phyloP scores from a whole-genome alignment of 2,797 vertebrate genomes.

The Falco cherrug region DNA sequence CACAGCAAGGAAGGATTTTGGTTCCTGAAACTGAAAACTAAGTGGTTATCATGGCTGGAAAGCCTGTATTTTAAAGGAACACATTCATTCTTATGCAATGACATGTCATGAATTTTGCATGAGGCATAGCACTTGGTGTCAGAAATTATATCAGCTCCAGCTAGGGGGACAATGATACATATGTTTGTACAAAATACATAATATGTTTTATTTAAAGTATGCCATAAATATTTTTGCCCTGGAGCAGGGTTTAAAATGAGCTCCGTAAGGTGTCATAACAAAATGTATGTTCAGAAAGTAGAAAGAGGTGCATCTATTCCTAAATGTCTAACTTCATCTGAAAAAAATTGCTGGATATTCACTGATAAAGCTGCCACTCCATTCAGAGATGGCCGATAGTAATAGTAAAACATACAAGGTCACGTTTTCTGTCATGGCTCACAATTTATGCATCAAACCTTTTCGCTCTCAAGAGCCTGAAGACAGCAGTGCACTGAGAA shows the following conservation, averaged over 20 bases:
- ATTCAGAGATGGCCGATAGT: background rate
- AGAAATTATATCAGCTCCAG: constrained; percentile 76
- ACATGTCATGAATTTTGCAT: constrained; percentile 76
- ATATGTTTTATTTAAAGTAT: constrained; percentile 80
- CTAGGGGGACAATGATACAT: constrained; percentile 76
- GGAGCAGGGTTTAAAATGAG: constrained; percentile 74
- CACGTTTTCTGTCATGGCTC: background rate
- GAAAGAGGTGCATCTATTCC: constrained; percentile 54
- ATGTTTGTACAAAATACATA: constrained; percentile 79
- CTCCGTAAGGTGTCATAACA: constrained; percentile 53
- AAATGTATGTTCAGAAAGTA: constrained; percentile 55
- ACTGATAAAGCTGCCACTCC: constrained; percentile 49
- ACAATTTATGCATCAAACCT: constrained; percentile 31
- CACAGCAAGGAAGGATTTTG: constrained; percentile 18
- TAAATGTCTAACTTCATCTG: constrained; percentile 59
- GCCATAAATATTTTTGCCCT: constrained; percentile 78
- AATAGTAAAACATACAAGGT: background rate
- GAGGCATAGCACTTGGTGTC: constrained; percentile 72
- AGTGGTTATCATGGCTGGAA: constrained; percentile 40
- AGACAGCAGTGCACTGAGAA: background rate
- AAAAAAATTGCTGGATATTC: constrained; percentile 17
- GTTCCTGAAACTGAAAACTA: constrained; percentile 44
- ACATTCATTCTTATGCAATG: constrained; percentile 70
- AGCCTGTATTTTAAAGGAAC: constrained; percentile 43
- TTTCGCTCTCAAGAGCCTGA: background rate